Base-by-base conservation (phyloP, 2,888 invertebrate species). In the Scaptomyza flava region DNA sequence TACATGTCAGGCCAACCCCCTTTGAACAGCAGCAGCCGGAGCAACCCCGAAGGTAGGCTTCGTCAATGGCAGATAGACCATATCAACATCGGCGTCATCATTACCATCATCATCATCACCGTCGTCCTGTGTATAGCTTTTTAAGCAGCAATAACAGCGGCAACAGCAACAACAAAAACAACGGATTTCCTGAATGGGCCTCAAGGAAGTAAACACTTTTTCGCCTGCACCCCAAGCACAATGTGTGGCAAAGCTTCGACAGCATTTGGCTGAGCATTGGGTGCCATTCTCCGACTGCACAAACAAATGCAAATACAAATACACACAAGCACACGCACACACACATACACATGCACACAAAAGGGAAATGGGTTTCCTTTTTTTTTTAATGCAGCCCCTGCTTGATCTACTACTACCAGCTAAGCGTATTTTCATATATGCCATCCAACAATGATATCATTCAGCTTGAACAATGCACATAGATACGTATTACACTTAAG, bases 161-260 rank as follows among this genome's bases (percentile, higher is more conserved):
- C 57, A 59, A 30, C 17, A 17, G 1, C 51, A 43, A 51, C 12
- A 48, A 54, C 41, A 54, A 45, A 53, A 58, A 68, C 62, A 72
- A 47, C 85, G 85, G 85, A 82, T 71, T 68, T 85, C 80, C 82
- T 82, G 73, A 62, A 82, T 80, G 76, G 64, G 83, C 83, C 85
- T 82, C 72, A 83, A 82, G 82, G 82, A 82, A 82, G 82, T 79
- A 86, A 83, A 81, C 86, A 82, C 82, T 86, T 83, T 82, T 83
- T 68, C 50, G 60, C 47, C 69, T 64, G 72, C 64, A 61, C 66
- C 77, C 73, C 66, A 47, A 62, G 67, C 46, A 42, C 43, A 72
- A 70, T 67, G 61, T 67, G 62, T 68, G 68, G 53, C 65, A 70
- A 73, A 74, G 71, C 70, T 65, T 67, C 57, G 64, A 63, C 63